Conservation (phyloP, 1,140 invertebrate species). For the Trachymyrmex cornetzi region DNA sequence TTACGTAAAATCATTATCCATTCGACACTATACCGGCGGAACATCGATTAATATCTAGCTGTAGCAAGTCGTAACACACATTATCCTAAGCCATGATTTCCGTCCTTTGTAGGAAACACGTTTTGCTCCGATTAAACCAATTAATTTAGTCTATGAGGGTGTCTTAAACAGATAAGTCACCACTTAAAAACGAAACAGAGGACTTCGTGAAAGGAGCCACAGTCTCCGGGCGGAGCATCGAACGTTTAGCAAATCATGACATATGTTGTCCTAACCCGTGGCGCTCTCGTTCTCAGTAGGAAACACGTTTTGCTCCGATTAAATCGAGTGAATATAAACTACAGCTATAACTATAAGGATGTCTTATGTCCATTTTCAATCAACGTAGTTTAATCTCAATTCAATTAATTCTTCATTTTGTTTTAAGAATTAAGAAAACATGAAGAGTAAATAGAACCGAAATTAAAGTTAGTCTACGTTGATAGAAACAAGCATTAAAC, state of each 20-base stretch:
- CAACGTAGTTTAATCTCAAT: too few species aligned
- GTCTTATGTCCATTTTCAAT: too few species aligned
- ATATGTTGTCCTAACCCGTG: background rate
- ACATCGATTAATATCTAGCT: too few species aligned
- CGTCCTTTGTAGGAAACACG: background rate
- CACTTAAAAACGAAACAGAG: background rate
- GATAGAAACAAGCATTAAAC: background rate
- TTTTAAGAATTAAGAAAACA: too few species aligned
- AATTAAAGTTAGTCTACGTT: too few species aligned
- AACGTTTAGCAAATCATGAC: background rate
- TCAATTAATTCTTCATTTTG: too few species aligned
- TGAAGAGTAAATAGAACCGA: too few species aligned
- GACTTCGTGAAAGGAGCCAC: slow-evolving; percentile 1
- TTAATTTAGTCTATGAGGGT: too few species aligned
- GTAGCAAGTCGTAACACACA: too few species aligned
- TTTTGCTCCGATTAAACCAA: background rate
- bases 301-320: background rate
- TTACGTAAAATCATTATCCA: background rate
- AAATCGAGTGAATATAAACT: background rate
- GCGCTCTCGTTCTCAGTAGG: background rate
- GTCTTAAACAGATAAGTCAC: background rate
- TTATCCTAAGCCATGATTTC: background rate
- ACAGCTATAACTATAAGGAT: too few species aligned
- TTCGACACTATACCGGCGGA: background rate
- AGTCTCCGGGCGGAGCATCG: background rate